phyloP scores from a whole-genome alignment of 64 coral and sea anemone species.

The Pocillopora damicornis region DNA sequence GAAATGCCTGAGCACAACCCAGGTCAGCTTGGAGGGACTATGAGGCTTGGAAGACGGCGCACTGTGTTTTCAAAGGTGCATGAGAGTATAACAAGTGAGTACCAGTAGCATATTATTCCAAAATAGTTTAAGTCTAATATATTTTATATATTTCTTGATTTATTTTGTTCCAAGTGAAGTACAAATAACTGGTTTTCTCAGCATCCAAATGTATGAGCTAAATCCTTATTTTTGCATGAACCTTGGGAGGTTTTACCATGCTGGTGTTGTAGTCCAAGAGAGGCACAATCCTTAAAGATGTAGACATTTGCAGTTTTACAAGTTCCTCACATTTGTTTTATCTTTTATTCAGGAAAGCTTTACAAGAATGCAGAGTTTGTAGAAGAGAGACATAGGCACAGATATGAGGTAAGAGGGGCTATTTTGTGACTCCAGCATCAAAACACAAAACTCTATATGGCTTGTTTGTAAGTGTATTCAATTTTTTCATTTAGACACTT shows the following conservation, averaged over 20 bases:
- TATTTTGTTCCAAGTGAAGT: no score
- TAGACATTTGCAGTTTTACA: neutral
- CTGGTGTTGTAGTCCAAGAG: neutral
- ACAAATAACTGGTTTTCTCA: no score
- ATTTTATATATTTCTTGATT: no score
- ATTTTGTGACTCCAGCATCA: no score
- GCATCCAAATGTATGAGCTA: no score
- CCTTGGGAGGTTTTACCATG: no score
- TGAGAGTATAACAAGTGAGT: conserved; percentile 53
- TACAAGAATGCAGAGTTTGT: conserved; percentile 84
- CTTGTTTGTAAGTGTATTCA: no score
- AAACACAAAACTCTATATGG: no score
- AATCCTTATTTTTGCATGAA: no score
- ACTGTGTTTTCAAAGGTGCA: conserved; percentile 68
- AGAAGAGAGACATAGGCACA: conserved; percentile 94
- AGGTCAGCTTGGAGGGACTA: conserved; percentile 89
- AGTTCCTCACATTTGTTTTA: neutral
- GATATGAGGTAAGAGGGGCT: conserved; percentile 67
- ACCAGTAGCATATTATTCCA: no score
- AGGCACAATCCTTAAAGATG: neutral
- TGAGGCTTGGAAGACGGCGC: conserved; percentile 87
- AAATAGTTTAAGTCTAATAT: no score
- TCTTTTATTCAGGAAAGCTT: conserved; percentile 46
- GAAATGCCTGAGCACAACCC: conserved; percentile 99
- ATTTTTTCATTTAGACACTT: no score